phyloP scores from a whole-genome alignment of 2,113 vertebrate species.

The Tauraco erythrolophus region DNA sequence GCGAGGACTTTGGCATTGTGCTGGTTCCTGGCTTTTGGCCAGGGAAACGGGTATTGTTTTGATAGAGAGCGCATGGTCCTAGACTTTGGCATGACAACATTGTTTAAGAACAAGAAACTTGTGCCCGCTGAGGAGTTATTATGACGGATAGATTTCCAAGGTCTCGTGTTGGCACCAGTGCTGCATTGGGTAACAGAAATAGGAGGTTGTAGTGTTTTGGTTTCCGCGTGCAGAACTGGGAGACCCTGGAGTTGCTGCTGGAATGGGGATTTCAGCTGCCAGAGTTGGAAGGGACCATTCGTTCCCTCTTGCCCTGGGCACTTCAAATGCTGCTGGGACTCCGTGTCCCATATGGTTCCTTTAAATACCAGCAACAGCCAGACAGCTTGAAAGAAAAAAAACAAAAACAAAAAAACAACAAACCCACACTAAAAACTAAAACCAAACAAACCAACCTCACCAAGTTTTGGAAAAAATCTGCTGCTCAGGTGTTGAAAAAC shows the following conservation, averaged over 20 bases:
- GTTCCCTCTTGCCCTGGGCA: not conserved
- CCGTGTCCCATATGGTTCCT: not conserved
- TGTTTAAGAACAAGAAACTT: constrained; percentile 46
- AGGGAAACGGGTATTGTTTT: constrained; percentile 68
- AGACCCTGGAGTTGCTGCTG: not conserved
- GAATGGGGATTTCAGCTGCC: not conserved
- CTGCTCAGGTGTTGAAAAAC: not conserved
- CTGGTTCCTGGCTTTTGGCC: constrained; percentile 37
- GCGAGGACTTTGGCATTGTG: not conserved
- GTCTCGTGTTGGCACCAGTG: constrained; percentile 3
- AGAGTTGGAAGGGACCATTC: not conserved
- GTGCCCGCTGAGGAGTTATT: constrained; percentile 8
- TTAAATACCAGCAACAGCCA: not conserved
- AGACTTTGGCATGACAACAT: constrained; percentile 62
- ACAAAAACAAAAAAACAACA: not conserved
- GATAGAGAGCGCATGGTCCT: constrained; percentile 53
- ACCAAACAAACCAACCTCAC: not conserved
- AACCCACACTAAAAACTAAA: not conserved
- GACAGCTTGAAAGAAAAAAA: not conserved
- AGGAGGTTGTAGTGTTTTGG: constrained; percentile 20
- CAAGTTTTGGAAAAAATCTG: not conserved
- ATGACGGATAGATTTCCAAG: constrained; percentile 40
- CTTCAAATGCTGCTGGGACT: not conserved
- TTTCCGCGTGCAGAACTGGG: not conserved
- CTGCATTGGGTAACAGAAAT: not conserved